These are phyloP conservation scores for Loripinus fragilis DNA, from an alignment of 2,888 invertebrate genomes.

Conservation along the genomic window DNA sequence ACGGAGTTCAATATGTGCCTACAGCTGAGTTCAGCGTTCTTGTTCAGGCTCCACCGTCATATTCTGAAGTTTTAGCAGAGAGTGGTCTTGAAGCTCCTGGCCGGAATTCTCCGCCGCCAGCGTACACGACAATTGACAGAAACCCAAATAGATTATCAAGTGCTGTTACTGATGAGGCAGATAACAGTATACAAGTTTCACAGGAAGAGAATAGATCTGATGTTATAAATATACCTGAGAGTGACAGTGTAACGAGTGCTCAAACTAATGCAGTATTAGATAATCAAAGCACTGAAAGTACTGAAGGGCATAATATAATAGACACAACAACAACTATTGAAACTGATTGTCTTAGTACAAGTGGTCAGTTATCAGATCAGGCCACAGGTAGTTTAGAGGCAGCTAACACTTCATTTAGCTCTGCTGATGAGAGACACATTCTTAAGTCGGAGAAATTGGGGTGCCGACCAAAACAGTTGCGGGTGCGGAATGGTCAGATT, in stretches of 20 bases:
- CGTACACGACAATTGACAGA: conserved; percentile 76
- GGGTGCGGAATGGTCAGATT: conserved; percentile 63
- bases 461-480: conserved; percentile 50
- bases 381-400: neutral
- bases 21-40: conserved; percentile 62
- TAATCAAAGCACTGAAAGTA: conserved; percentile 11
- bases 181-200: neutral
- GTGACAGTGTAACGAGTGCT: neutral
- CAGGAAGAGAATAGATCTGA: conserved; percentile 15
- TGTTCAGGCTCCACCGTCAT: conserved; percentile 74
- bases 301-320: neutral
- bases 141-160: conserved; percentile 48
- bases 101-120: conserved; percentile 72
- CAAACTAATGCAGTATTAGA: neutral
- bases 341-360: neutral
- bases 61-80: conserved; percentile 70
- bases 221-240: conserved; percentile 14
- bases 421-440: neutral
- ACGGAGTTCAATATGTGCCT: conserved; percentile 77
- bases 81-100: conserved; percentile 39
- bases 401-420: conserved; percentile 16
- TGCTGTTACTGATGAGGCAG: conserved; percentile 13
- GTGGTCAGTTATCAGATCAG: neutral
- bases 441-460: conserved; percentile 22
- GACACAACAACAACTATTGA: no score